phyloP scores from a whole-genome alignment of 2,888 invertebrate species.

The Erpobdella octoculata region DNA sequence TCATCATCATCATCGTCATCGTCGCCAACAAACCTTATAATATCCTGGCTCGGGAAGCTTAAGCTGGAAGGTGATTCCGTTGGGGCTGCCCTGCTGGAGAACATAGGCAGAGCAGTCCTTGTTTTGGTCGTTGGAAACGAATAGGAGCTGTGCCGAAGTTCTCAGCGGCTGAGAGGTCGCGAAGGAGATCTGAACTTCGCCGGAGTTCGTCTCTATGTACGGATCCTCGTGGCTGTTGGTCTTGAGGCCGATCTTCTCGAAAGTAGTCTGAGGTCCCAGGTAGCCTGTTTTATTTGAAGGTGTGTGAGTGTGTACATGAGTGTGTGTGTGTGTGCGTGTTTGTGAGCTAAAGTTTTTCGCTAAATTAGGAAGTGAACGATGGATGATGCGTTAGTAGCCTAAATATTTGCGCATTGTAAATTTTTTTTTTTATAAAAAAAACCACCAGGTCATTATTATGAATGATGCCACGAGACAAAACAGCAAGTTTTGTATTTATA shows the following conservation, averaged over 20 bases:
- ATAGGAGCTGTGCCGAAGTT: constrained; percentile 50
- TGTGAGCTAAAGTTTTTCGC: not conserved
- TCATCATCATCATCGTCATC: no score
- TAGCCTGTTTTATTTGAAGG: constrained; percentile 44
- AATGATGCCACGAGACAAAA: no score
- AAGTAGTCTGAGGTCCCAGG: constrained; percentile 49
- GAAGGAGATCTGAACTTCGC: constrained; percentile 40
- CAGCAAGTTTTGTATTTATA: no score
- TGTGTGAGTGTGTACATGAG: no score
- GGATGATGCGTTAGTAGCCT: no score
- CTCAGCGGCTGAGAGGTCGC: constrained; percentile 44
- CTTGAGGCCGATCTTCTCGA: constrained; percentile 46
- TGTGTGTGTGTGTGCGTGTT: no score
- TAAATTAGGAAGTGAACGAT: not conserved
- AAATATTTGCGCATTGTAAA: no score
- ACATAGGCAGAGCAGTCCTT: constrained; percentile 48
- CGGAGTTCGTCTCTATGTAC: constrained; percentile 46
- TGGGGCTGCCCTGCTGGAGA: constrained; percentile 46
- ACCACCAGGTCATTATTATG: no score
- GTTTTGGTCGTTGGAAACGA: constrained; percentile 37
- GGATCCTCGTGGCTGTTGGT: constrained; percentile 48
- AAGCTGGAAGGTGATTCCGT: constrained; percentile 41
- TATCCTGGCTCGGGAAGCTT: constrained; percentile 46
- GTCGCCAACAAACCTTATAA: constrained; percentile 45
- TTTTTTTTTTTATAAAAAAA: no score